Percentiles rank a stretch among this genome's conserved stretches.
Evolutionary conservation across 35 echinoderm and acorn worm species (phyloP).

Genomic region (Nesometra sesokonis): DNA sequence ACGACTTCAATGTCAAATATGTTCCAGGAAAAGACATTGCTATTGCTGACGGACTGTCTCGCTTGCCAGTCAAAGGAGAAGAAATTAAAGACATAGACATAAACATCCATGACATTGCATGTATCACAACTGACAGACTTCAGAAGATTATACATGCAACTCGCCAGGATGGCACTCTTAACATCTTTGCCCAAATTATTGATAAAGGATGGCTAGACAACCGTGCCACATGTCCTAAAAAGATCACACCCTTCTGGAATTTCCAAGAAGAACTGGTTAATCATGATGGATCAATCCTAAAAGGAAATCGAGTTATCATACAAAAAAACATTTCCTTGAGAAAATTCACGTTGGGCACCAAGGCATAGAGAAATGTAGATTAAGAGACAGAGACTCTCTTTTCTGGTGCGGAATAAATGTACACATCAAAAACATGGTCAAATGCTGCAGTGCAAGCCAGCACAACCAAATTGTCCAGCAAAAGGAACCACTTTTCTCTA

Average conservation of each 20-base stretch:
- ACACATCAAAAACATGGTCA: conserved; percentile 20
- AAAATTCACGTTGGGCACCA: conserved; percentile 29
- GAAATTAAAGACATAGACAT: background rate
- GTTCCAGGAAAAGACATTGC: conserved; percentile 33
- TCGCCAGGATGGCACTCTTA: no score
- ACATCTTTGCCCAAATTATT: no score
- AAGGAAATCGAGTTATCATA: conserved; percentile 24
- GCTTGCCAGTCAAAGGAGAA: background rate
- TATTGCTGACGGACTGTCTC: conserved; percentile 32
- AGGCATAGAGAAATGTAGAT: conserved; percentile 21
- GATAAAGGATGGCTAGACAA: no score
- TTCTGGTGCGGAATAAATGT: conserved; percentile 11
- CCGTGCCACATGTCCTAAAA: no score
- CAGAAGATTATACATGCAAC: no score
- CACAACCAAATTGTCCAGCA: background rate
- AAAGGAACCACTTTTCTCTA: background rate
- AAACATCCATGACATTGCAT: background rate
- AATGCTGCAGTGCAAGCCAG: background rate
- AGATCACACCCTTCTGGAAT: background rate
- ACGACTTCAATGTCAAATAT: conserved; percentile 26
- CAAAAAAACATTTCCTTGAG: background rate
- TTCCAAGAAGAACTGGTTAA: conserved; percentile 16
- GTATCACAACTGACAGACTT: background rate
- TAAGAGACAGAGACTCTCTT: background rate
- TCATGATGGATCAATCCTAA: conserved; percentile 15